Evolutionary conservation across 1,140 invertebrate species (phyloP), one percentile per base, ranked within the genome.

Genomic region (Cheumatopsyche charites): DNA sequence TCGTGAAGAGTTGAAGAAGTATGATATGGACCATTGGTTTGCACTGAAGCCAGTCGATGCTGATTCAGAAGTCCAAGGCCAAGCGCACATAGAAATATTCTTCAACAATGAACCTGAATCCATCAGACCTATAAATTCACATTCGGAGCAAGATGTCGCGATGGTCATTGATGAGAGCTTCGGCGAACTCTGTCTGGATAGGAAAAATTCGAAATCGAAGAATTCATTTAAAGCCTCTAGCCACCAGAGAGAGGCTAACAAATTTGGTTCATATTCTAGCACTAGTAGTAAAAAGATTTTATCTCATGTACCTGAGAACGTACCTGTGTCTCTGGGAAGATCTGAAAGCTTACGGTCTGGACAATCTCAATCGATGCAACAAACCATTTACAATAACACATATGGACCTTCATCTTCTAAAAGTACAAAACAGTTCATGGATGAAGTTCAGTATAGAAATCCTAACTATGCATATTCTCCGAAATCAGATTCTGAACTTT

Each of bases 11-110:
- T 82, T 96, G 65, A 89, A 92, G 74, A 89, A 88, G 65, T 95
- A 94, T 83, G 92, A 95, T 82, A 88, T 92, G 79, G 94, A 97
- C 79, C 92, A 95, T 79, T 97, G 94, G 94, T 95, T 97, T 80
- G 89, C 92, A 21, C 85, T 97, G 76, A 86, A 89, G 73, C 89
- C 91, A 19, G 91, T 95, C 26, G 93, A 95, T 82, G 90, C 91
- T 1, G 92, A 95, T 79, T 92, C 92, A 2, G 94, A 96, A 83
- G 94, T 96, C 21, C 93, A 96, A 85, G 94, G 90, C 58, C 91
- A 92, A 83, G 90, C 88, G 42, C 90, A 92, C 77, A 88, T 94
- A 71, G 90, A 92, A 78, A 87, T 93, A 55, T 82, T 82, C 23
- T 87, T 88, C 76, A 84, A 85, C 58, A 79, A 84, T 58, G 78